A percentile compares a stretch with the other conserved stretches of the same genome.
Conservation (phyloP, 1,140 invertebrate genomes). For the Drosophila pachea region DNA sequence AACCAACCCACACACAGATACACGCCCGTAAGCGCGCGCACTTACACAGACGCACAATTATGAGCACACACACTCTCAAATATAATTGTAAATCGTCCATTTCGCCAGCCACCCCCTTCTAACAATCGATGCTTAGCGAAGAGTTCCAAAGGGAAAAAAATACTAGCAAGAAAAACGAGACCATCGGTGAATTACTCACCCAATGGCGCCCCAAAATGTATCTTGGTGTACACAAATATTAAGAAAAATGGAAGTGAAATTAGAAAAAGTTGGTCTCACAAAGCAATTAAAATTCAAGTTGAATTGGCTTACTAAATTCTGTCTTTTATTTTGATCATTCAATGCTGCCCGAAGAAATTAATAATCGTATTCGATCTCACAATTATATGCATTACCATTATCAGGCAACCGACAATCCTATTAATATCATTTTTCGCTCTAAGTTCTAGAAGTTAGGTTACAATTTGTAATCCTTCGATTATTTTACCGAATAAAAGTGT, state of each 20-base stretch:
- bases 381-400: too few relatives aligned
- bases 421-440: too few relatives aligned
- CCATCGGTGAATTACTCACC: not conserved
- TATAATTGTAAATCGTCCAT: slow-evolving; percentile 4
- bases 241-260: slow-evolving; percentile 1
- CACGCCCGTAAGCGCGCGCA: not conserved
- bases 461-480: too few relatives aligned
- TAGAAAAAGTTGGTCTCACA: too few relatives aligned
- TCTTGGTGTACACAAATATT: not conserved
- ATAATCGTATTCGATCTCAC: too few relatives aligned
- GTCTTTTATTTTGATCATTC: too few relatives aligned
- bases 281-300: not conserved
- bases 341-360: too few relatives aligned
- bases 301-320: not conserved
- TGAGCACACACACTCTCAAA: slow-evolving; percentile 1
- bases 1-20: slow-evolving; percentile 24
- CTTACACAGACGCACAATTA: slow-evolving; percentile 6
- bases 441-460: too few relatives aligned
- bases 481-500: too few relatives aligned
- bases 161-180: slow-evolving; percentile 9
- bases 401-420: too few relatives aligned
- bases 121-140: slow-evolving; percentile 1
- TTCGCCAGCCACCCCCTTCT: slow-evolving; percentile 11
- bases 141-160: slow-evolving; percentile 3
- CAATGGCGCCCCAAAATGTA: not conserved